Base-by-base conservation (phyloP, 2,113 vertebrate genomes). In the Hypocryptadius cinnamomeus region DNA sequence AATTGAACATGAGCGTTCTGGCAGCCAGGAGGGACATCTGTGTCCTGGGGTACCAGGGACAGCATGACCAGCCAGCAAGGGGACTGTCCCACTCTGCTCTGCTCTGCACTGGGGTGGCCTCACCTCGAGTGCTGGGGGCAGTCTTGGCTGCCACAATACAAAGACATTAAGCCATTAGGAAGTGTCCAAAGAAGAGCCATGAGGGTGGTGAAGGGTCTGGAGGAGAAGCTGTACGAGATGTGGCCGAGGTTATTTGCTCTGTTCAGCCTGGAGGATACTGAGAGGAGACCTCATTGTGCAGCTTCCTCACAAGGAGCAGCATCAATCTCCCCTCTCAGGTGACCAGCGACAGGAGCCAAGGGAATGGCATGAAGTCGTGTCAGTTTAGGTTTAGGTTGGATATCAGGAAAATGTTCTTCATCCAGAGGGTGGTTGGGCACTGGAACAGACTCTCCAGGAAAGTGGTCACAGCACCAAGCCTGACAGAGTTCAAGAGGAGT, bases 201-300 rank as follows among this genome's bases (percentile, higher is more conserved):
- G 30, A 61, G 8, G 21, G 6, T 31, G 47, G 25, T 60, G 61
- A 76, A 47, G 11, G n/a, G 25, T 53, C 17, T 54, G 17, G 40
- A 69, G 24, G 9, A 17, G n/a, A 54, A 61, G 14, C 39, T 15
- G 3, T n/a, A 6, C 0, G 1, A 53, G 24, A 11, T 31, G 30
- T 35, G 22, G 25, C 40, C 1, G 0, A 89, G 40, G 17, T 19
- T 2, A 19, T 39, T 27, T 76, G 35, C 31, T 31, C 13, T 42
- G 24, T 50, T 70, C 13, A 47, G n/a, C 30, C 35, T 48, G 40
- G n/a, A 64, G n/a, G 17, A 54, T 13, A 19, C n/a, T 10, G 28
- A 68, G 14, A 28, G 28, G 17, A 47, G 21, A 31, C 24, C 8
- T 48, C 56, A 8, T 8, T 31, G 47, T 27, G 22, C n/a, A 69